These are phyloP conservation scores for Eugnorisma glareosa DNA, from an alignment of 2,888 invertebrate genomes.

Conservation along the genomic window DNA sequence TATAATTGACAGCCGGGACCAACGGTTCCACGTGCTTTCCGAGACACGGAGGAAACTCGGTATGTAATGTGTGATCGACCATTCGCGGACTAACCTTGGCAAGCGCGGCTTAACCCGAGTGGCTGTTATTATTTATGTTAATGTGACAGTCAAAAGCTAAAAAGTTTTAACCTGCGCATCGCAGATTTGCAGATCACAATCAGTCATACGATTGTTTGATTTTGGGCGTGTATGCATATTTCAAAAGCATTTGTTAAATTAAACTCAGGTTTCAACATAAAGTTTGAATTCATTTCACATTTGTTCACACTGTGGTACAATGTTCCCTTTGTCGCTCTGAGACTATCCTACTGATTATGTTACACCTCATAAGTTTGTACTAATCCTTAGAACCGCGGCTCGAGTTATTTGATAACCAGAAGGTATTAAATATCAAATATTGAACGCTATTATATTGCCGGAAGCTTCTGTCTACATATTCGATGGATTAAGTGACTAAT, in stretches of 20 bases:
- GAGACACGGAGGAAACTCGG: too few species aligned
- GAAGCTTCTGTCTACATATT: constrained; percentile 41
- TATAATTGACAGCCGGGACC: too few species aligned
- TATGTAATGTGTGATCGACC: too few species aligned
- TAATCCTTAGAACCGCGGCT: constrained; percentile 8
- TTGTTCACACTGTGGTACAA: neutral
- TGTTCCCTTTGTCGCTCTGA: neutral
- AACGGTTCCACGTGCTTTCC: too few species aligned
- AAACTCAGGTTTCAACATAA: constrained; percentile 14
- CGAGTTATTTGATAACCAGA: constrained; percentile 35
- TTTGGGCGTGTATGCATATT: constrained; percentile 6
- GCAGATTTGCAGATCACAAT: neutral
- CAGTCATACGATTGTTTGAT: constrained; percentile 17
- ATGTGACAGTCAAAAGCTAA: neutral
- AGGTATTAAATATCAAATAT: constrained; percentile 51
- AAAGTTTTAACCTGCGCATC: neutral
- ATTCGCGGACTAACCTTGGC: too few species aligned
- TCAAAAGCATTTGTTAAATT: constrained; percentile 27
- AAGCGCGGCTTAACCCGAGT: too few species aligned
- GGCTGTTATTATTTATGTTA: too few species aligned
- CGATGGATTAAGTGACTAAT: constrained; percentile 49
- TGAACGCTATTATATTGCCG: constrained; percentile 33
- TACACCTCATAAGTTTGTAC: constrained; percentile 5
- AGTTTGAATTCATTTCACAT: constrained; percentile 22
- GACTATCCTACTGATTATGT: constrained; percentile 13